A percentile compares a stretch with the other conserved stretches of the same genome.
phyloP scores from a whole-genome alignment of 2,888 invertebrate genomes.

The Bugula neritina region DNA sequence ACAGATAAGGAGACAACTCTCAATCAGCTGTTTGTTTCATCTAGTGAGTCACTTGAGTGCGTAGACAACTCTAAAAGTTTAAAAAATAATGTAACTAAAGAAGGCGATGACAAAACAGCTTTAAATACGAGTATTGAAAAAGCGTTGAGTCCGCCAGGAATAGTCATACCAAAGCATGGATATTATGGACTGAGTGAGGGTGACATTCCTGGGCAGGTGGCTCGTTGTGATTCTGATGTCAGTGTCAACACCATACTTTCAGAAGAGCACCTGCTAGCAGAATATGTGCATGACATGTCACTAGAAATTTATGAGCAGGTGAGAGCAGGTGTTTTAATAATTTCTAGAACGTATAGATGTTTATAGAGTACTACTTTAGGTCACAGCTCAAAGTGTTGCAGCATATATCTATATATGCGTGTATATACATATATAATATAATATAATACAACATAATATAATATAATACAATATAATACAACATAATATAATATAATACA shows the following conservation, averaged over 20 bases:
- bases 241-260: slow-evolving; percentile 12
- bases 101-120: no score
- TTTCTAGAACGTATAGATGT: not conserved
- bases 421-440: no score
- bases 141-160: not conserved
- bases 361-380: not conserved
- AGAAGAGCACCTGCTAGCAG: not conserved
- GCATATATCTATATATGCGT: not conserved
- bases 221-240: not conserved
- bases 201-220: not conserved
- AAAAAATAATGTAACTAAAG: no score
- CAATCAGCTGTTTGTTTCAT: no score
- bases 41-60: no score
- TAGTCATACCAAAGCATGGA: not conserved
- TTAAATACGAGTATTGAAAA: no score
- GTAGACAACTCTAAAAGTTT: no score
- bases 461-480: no score
- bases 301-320: not conserved
- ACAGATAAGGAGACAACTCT: not conserved
- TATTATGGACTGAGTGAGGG: slow-evolving; percentile 19
- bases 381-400: not conserved
- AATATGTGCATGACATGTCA: slow-evolving; percentile 8
- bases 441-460: no score
- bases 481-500: no score
- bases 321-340: not conserved